Evolutionary conservation across 2,113 vertebrate species (phyloP).

Genomic region (Leptocoma aspasia): DNA sequence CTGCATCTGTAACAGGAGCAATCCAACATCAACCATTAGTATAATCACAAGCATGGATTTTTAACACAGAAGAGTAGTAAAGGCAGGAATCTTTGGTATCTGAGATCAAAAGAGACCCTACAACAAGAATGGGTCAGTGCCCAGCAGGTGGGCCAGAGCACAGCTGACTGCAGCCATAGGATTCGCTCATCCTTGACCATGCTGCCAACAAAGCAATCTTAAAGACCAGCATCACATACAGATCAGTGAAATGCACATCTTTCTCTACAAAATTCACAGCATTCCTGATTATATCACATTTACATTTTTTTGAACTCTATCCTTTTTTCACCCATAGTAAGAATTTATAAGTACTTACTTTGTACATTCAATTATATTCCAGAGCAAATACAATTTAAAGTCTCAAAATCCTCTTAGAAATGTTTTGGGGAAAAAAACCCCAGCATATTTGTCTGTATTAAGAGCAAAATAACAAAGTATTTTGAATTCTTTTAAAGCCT

Average conservation of each 20-base stretch:
- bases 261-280: neutral
- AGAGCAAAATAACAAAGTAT: constrained; percentile 1
- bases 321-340: neutral
- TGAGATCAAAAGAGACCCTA: neutral
- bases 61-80: neutral
- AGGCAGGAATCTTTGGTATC: constrained; percentile 34
- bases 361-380: neutral
- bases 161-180: neutral
- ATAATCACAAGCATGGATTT: neutral
- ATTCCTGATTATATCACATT: neutral
- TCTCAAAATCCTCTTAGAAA: constrained; percentile 22
- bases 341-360: neutral
- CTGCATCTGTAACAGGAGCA: rapidly evolving
- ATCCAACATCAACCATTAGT: neutral
- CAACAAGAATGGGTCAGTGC: neutral
- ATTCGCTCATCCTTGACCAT: neutral
- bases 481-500: constrained; percentile 32
- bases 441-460: neutral
- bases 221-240: neutral
- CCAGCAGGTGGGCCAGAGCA: constrained; percentile 33
- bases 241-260: neutral
- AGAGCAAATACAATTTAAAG: neutral
- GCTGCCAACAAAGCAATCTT: neutral
- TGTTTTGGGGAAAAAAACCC: neutral
- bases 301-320: neutral